Evolutionary conservation across 2,797 vertebrate genomes (phyloP), one percentile per base, ranked within the genome.

Genomic region (Xenopus petersii): DNA sequence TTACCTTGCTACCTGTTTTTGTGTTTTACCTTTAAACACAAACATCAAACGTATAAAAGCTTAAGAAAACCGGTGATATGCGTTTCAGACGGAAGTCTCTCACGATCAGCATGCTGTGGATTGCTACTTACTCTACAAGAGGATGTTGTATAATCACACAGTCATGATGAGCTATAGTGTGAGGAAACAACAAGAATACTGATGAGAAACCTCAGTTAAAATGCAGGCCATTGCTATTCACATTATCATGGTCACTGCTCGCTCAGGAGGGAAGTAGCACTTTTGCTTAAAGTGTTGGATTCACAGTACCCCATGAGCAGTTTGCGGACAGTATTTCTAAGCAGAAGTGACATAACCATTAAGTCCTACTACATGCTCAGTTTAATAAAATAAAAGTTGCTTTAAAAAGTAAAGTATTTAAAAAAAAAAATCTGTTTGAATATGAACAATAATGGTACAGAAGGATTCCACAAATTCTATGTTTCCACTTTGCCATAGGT

Each of bases 401-500:
- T 33, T 63, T 63, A 84, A 10, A 71, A 86, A 86, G 16, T 16
- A 17, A 30, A 30, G 4, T 30, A 30, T 30, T 12, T 30, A 30
- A 30, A 30, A 80, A 81, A 74, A 80, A 84, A 81, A 82, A 82
- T 84, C 60, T 42, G 62, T 63, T 16, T 60, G 30, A 58, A 73
- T 51, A 73, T 73, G 65, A 16, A 59, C 63, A 74, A 66, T 71
- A 79, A 10, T 51, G 67, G 13, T 36, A 56, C 81, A 83, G 88
- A 42, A 91, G 86, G 81, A 89, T 79, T 87, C 15, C 56, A 51
- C 80, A 85, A 84, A 86, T 83, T 88, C 67, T 90, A 93, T 84
- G 95, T 95, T 78, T 98, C 96, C 73, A 96, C 95, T 88, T 99
- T 99, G 81, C 97, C 97, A 76, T 90, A 99, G 86, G 96, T 99